Evolutionary conservation across 2,888 invertebrate genomes (phyloP).

Genomic region (Tipula vernalis): DNA sequence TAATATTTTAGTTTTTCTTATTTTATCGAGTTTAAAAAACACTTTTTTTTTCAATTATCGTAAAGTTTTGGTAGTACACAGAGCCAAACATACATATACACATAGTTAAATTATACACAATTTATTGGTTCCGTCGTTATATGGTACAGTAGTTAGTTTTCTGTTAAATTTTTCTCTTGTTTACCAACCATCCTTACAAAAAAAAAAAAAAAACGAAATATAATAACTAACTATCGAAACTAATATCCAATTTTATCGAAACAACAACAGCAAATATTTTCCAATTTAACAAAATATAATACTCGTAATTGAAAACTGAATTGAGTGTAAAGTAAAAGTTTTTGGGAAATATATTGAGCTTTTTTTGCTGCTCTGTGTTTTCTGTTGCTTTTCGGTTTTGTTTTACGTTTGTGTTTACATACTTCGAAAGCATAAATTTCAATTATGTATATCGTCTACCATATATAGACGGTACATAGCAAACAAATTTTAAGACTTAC

Average conservation of each 20-base stretch:
- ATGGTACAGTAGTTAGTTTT: background rate
- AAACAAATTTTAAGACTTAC: background rate
- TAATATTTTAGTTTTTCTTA: background rate
- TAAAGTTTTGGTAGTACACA: background rate
- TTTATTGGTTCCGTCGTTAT: background rate
- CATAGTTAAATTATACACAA: background rate
- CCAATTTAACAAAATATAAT: background rate
- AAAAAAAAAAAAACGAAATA: background rate
- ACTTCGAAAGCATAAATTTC: background rate
- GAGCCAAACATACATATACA: background rate
- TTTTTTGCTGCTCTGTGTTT: background rate
- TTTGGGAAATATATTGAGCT: background rate
- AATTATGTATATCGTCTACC: background rate
- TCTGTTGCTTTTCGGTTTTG: background rate
- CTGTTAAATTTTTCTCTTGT: background rate
- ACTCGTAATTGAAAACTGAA: background rate
- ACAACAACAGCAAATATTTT: background rate
- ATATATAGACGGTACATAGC: background rate
- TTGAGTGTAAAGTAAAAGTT: background rate
- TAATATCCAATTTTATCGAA: background rate
- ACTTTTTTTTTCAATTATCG: background rate
- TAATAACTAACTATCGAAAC: background rate
- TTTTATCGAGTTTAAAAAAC: background rate
- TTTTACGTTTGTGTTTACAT: background rate
- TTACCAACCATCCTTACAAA: background rate